A percentile compares a stretch with the other conserved stretches of the same genome.
Conservation (phyloP, 2,797 vertebrate genomes). For the Aulostomus chinensis region DNA sequence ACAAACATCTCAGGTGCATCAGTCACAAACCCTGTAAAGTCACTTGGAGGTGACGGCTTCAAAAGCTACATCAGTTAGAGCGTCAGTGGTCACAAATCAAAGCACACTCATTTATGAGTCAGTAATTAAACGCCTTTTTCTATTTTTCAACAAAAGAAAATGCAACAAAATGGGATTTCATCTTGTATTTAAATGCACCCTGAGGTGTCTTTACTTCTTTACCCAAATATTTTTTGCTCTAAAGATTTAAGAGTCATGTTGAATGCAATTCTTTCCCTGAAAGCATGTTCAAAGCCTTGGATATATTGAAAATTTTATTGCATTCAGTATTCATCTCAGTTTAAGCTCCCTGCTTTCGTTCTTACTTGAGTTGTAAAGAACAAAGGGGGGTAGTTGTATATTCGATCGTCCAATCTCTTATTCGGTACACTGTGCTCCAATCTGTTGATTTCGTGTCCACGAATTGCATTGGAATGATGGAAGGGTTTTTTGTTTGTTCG, state of each 20-base stretch:
- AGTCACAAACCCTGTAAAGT: constrained; percentile 11
- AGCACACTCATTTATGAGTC: constrained; percentile 1
- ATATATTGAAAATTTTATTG: background rate
- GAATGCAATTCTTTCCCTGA: background rate
- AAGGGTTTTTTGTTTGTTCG: background rate
- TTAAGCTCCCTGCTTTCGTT: background rate
- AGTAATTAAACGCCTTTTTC: background rate
- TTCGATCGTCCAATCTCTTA: too few relatives aligned
- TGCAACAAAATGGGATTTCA: background rate
- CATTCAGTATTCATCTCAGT: constrained; percentile 1
- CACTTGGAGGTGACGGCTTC: constrained; percentile 25
- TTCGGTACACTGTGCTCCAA: too few relatives aligned
- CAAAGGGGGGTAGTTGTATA: background rate
- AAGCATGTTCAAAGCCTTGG: constrained; percentile 1
- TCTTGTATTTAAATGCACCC: background rate
- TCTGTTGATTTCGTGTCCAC: too few relatives aligned
- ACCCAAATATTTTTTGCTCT: background rate
- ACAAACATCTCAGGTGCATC: constrained; percentile 10
- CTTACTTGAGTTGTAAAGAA: constrained; percentile 2
- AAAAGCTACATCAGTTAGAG: background rate
- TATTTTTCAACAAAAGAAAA: constrained; percentile 1
- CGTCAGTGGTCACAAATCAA: background rate
- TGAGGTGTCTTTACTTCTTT: background rate
- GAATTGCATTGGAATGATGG: too few relatives aligned
- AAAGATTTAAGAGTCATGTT: background rate